Base-by-base conservation (phyloP, 2,888 invertebrate species). In the Mesorhabditis spiculigera region DNA sequence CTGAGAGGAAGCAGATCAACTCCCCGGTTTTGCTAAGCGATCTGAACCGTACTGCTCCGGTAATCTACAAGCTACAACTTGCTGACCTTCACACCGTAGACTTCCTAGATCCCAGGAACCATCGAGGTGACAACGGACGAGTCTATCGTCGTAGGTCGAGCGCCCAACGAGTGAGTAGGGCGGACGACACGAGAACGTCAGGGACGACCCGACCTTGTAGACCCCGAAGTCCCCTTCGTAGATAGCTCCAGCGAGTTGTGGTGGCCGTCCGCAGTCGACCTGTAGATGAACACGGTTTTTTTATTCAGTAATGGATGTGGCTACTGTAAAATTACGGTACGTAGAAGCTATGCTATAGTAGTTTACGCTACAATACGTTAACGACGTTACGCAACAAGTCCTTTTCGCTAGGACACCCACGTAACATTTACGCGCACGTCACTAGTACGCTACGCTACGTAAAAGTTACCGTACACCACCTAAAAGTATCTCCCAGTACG, bases 31-130 rank as follows among this genome's bases (percentile, higher is more conserved):
- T n/a, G n/a, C n/a, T n/a, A n/a, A n/a, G n/a, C n/a, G n/a, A n/a
- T n/a, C n/a, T 28, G 28, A 3, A 3, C 28, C 28, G 28, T 28
- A 28, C 28, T 28, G 28, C 28, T 28, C 28, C 28, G 28, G 1
- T 3, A 28, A 28, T 1, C 1, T 28, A 28, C 28, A 28, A 28
- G 28, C 28, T 50, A 13, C 58, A 10, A 13, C n/a, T 13, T 3
- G 58, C 8, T 50, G 1, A 86, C 87, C 96, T 89, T 95, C 95
- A 85, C 97, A 97, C 68, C 93, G 89, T 67, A 97, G 89, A 86
- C 94, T 94, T 44, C 96, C 96, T 86, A 96, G 95, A 88, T 96
- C 96, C 97, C 97, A 97, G 73, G 93, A 91, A 3, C 94, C 93
- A 84, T 94, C 94, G 0, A 91, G 91, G 88, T 92, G 92, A 87